A percentile compares a stretch with the other conserved stretches of the same genome.
These are phyloP conservation scores for Ennomos quercinarius DNA, from an alignment of 2,888 invertebrate species.

Conservation along the genomic window DNA sequence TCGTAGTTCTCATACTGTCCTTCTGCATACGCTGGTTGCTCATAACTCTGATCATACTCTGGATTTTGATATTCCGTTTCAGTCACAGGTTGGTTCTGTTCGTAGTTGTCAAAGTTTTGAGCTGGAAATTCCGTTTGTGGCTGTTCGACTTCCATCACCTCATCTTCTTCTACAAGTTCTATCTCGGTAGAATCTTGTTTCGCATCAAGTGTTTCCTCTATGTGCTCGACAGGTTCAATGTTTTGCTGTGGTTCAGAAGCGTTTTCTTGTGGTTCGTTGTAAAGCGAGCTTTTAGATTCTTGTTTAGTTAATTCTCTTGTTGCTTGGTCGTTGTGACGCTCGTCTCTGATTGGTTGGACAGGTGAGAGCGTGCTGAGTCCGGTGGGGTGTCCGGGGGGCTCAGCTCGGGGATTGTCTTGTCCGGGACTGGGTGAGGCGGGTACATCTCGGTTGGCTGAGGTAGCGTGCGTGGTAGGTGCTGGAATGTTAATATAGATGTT, in stretches of 20 bases:
- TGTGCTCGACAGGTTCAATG: conserved; percentile 16
- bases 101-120: conserved; percentile 49
- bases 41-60: conserved; percentile 52
- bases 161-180: conserved; percentile 24
- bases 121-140: conserved; percentile 39
- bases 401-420: conserved; percentile 74
- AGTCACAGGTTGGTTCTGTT: conserved; percentile 45
- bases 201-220: conserved; percentile 12
- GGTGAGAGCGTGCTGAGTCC: conserved; percentile 53
- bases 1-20: conserved; percentile 68
- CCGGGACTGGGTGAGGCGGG: conserved; percentile 67
- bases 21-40: conserved; percentile 55
- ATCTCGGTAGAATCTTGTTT: conserved; percentile 15
- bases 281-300: conserved; percentile 42
- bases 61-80: conserved; percentile 46
- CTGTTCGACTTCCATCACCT: conserved; percentile 52
- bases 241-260: conserved; percentile 11
- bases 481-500: not conserved
- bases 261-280: conserved; percentile 37
- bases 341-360: conserved; percentile 49
- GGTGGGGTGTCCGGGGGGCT: conserved; percentile 75
- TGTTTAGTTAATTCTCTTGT: conserved; percentile 55
- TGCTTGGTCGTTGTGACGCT: conserved; percentile 51
- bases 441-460: conserved; percentile 68
- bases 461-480: conserved; percentile 79